These are phyloP conservation scores for Parus major DNA, from an alignment of 2,113 vertebrate genomes.

Conservation along the genomic window DNA sequence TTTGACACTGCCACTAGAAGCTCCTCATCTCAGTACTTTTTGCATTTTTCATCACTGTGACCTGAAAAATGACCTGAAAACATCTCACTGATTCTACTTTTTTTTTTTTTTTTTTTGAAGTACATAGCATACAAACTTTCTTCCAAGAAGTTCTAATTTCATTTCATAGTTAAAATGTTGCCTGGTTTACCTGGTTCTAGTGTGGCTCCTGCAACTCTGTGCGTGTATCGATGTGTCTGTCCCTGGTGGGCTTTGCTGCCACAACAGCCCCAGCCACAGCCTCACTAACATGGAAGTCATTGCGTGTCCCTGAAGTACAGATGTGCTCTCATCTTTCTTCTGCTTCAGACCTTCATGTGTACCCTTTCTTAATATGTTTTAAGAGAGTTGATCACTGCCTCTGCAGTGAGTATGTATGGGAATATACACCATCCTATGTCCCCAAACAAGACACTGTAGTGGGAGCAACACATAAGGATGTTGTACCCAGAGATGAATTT, in stretches of 20 bases:
- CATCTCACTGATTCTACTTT: background rate
- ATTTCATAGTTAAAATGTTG: background rate
- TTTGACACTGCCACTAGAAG: background rate
- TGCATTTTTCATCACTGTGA: background rate
- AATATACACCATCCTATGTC: too few species aligned
- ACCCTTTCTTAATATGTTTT: background rate
- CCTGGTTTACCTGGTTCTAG: accelerated
- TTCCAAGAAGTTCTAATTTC: background rate
- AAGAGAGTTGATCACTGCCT: background rate
- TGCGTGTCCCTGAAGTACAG: background rate
- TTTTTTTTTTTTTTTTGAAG: background rate
- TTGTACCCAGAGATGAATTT: background rate
- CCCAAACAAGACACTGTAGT: background rate
- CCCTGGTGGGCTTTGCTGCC: accelerated
- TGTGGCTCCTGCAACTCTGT: background rate
- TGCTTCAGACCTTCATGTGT: background rate
- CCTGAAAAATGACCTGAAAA: background rate
- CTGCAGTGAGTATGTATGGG: background rate
- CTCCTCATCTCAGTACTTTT: background rate
- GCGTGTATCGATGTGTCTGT: accelerated
- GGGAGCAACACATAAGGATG: background rate
- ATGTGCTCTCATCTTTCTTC: background rate
- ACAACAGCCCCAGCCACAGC: background rate
- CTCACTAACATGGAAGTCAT: background rate
- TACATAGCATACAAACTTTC: accelerated